phyloP scores from a whole-genome alignment of 2,797 vertebrate species.

The Gambusia yucatana region DNA sequence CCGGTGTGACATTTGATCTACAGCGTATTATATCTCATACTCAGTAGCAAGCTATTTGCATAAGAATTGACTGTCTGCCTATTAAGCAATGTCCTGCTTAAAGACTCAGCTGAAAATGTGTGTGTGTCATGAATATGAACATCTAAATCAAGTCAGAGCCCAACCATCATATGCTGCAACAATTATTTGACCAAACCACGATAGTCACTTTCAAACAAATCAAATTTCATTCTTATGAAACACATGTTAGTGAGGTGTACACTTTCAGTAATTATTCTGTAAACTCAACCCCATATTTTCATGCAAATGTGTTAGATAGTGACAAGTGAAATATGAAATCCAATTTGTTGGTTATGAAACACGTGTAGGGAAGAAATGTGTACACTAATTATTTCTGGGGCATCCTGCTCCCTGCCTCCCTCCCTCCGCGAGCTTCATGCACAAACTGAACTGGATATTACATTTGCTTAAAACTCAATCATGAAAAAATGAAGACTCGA shows the following conservation, averaged over 20 bases:
- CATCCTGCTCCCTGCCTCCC: constrained; percentile 67
- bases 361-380: constrained; percentile 95
- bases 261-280: constrained; percentile 97
- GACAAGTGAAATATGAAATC: constrained; percentile 97
- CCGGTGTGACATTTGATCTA: constrained; percentile 84
- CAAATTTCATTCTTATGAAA: constrained; percentile 94
- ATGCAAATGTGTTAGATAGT: constrained; percentile 98
- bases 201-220: constrained; percentile 94
- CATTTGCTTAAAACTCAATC: constrained; percentile 99
- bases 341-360: constrained; percentile 99
- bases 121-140: constrained; percentile 77
- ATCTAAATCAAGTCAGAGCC: constrained; percentile 77
- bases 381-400: constrained; percentile 98
- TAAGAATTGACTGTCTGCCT: constrained; percentile 81
- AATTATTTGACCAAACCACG: constrained; percentile 84
- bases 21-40: constrained; percentile 78
- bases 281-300: constrained; percentile 90
- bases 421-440: constrained; percentile 68
- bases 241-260: constrained; percentile 98
- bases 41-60: constrained; percentile 80
- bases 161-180: constrained; percentile 83
- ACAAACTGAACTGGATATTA: constrained; percentile 92
- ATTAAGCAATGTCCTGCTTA: constrained; percentile 78
- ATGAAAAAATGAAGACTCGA: constrained; percentile 99
- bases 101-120: constrained; percentile 78